Base-by-base conservation (phyloP, 2,888 invertebrate species). In the Drosophila kuntzei region DNA sequence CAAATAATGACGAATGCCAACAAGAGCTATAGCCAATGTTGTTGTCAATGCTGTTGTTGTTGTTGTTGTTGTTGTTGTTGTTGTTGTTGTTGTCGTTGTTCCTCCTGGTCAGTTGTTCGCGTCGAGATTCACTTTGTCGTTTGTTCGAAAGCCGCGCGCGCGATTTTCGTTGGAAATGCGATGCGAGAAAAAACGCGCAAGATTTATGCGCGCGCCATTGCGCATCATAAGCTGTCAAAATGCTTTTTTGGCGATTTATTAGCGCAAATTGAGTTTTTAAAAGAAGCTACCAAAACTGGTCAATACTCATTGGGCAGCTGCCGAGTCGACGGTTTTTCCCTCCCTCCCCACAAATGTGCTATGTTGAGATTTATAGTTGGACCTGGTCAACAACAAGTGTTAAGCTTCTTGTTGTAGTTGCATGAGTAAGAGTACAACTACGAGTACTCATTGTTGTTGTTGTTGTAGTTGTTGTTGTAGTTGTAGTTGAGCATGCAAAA, bases 261-360 rank as follows among this genome's bases (percentile, higher is more conserved):
- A 87, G 89, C 87, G 87, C 89, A 90, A 90, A 90, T 90, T 90
- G 90, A 90, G 90, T 90, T 90, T 90, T 90, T 89, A 89, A 90
- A 89, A 89, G 88, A 89, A 80, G 80, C 63, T 71, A 18, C 18
- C 32, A 57, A 58, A 75, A 34, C 59, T 68, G 68, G 54, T 29
- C 72, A 68, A 58, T 54, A 53, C 51, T 63, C 64, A 60, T 47
- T 64, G 50, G 29, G 53, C 71, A 66, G 71, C 71, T 61, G 71
- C 18, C 25, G 37, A 39, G 9, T 18, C 36, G n/a, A 5, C 8
- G 4, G 14, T 9, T 22, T 22, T 22, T 18, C 20, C 14, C 12
- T 18, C 32, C 4, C 11, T n/a, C 29, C 3, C 8, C 11, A 2
- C 12, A 20, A 41, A 50, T 22, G 22, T n/a, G 14, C 20, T 25